Evolutionary conservation across 2,113 vertebrate species (phyloP).

Genomic region (Zapus hudsonius): DNA sequence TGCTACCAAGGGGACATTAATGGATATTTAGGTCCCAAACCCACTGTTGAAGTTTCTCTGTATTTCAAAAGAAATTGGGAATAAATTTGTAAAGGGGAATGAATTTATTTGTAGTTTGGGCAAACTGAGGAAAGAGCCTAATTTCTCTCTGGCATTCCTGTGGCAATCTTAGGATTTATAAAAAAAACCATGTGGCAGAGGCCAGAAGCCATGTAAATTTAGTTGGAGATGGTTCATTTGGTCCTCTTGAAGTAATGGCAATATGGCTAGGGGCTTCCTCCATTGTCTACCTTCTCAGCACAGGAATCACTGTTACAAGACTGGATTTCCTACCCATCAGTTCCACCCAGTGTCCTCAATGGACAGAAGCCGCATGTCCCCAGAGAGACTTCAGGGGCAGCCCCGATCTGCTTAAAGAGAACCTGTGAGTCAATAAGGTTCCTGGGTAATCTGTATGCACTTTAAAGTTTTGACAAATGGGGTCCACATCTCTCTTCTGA

Average conservation of each 20-base stretch:
- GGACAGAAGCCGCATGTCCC: too few species aligned
- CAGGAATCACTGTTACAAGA: too few species aligned
- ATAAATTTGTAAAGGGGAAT: neutral
- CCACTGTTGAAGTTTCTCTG: neutral
- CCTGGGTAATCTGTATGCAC: fast-evolving
- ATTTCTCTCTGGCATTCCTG: neutral
- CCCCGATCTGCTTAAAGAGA: too few species aligned
- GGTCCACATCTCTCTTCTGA: fast-evolving
- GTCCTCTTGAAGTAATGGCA: too few species aligned
- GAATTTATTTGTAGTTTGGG: neutral
- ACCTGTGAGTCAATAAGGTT: too few species aligned
- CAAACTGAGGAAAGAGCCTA: neutral
- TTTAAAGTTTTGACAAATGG: fast-evolving
- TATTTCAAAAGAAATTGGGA: neutral
- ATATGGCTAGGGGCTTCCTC: neutral
- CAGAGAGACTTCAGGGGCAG: too few species aligned
- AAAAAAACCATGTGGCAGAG: neutral
- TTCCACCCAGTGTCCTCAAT: too few species aligned
- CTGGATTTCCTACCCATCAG: too few species aligned
- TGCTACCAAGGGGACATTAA: neutral
- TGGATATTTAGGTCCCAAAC: neutral
- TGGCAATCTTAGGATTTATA: neutral
- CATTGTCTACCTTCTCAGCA: too few species aligned
- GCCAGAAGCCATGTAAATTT: neutral
- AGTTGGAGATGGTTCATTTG: too few species aligned